Percentiles rank a stretch among this genome's conserved stretches.
Evolutionary conservation across 2,113 vertebrate genomes (phyloP).

Genomic region (Phalacrocorax aristotelis): DNA sequence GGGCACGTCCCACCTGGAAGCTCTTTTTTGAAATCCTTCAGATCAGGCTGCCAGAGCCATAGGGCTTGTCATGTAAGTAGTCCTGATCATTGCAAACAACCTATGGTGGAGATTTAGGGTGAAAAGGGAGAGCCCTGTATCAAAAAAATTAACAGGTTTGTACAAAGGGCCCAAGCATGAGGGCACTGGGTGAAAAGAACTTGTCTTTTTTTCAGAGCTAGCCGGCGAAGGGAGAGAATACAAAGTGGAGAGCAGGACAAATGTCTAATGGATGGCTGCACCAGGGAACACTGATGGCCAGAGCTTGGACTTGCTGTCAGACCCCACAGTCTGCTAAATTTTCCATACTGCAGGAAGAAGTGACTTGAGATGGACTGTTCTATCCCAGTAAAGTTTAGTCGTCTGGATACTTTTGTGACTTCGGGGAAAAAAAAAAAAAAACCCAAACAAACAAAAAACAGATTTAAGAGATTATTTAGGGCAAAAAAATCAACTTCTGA

Average conservation of each 20-base stretch:
- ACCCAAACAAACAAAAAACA: neutral
- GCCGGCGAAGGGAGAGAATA: neutral
- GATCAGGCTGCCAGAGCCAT: neutral
- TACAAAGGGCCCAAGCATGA: neutral
- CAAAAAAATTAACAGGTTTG: neutral
- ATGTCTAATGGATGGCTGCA: neutral
- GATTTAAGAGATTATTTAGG: neutral
- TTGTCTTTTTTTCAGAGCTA: neutral
- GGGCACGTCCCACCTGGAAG: neutral
- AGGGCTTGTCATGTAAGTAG: neutral
- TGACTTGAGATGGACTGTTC: neutral
- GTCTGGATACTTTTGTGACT: neutral
- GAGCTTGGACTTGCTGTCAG: neutral
- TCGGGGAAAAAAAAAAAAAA: neutral
- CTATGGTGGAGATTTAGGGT: neutral
- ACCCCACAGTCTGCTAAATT: neutral
- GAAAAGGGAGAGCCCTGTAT: neutral
- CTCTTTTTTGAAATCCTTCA: neutral
- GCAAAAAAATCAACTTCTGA: neutral
- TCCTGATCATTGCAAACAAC: neutral
- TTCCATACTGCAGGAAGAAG: neutral
- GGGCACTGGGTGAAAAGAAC: neutral
- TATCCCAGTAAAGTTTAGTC: neutral
- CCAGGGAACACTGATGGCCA: neutral
- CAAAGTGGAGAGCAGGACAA: neutral